These are phyloP conservation scores for Pipra filicauda DNA, from an alignment of 2,113 vertebrate species.

Conservation along the genomic window DNA sequence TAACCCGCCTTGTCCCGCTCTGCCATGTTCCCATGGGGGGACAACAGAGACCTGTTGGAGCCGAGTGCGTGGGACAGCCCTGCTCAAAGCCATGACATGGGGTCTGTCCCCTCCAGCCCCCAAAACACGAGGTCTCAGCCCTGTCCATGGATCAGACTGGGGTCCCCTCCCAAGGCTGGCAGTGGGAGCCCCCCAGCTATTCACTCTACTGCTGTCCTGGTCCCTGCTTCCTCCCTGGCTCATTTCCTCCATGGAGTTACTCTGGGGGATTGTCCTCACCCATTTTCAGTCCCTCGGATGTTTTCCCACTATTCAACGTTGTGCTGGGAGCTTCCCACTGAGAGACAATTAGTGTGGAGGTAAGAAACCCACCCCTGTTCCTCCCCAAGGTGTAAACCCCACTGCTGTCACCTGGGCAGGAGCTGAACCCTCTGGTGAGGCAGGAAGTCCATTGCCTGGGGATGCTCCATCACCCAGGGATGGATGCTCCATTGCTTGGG, in stretches of 20 bases:
- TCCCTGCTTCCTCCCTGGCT: neutral
- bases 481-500: neutral
- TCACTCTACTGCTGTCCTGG: neutral
- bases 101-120: neutral
- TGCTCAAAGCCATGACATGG: neutral
- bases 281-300: accelerated
- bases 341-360: neutral
- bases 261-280: neutral
- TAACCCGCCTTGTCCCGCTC: accelerated
- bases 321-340: neutral
- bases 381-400: neutral
- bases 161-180: neutral
- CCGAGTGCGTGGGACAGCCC: accelerated
- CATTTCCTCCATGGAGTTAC: neutral
- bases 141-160: neutral
- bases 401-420: neutral
- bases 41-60: neutral
- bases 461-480: neutral
- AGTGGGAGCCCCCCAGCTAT: neutral
- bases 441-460: neutral
- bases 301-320: accelerated
- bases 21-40: accelerated
- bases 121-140: accelerated
- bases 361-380: neutral
- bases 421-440: neutral